Evolutionary conservation across 1,140 invertebrate genomes (phyloP), one percentile per base, ranked within the genome.

Genomic region (Monochamus saltuarius): DNA sequence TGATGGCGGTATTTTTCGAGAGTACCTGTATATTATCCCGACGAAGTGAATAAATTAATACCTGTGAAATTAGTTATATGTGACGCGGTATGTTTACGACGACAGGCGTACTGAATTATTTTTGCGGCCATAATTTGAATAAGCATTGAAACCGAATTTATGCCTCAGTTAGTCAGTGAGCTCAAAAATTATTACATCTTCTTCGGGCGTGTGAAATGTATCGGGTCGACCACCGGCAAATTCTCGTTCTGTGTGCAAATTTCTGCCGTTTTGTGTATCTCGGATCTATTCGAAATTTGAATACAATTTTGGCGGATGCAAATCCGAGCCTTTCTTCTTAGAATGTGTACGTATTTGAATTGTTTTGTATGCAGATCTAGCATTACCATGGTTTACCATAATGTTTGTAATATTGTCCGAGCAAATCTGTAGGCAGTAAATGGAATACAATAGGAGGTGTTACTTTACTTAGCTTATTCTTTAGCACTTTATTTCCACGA

Each of bases 261-360:
- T 65, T 62, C 53, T 17, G 34, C 49, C 59, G 45, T 61, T 62
- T 59, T 37, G 57, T 36, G 55, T 64, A 68, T 68, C 66, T 68
- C 42, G 63, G 29, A 65, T 68, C 63, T 68, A 65, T 38, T 56
- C 57, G 49, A 59, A 62, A 68, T 68, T 68, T 68, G 58, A 68
- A 68, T 68, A 68, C 66, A 63, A 65, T 68, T 68, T 68, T 68
- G 65, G 65, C 65, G 65, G 59, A 65, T 67, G 65, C 56, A 67
- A 65, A 67, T 65, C 35, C 37, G 43, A 42, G 13, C 43, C 57
- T 39, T 51, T 62, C 55, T 61, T 66, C 56, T 47, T 19, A 19
- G 57, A 51, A 35, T 34, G 54, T 60, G 58, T 62, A 63, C 54
- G 56, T 65, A 62, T 66, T 66, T 60, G 57, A 60, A 59, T 55